These are phyloP conservation scores for Phymastichus coffea DNA, from an alignment of 1,140 invertebrate genomes.

Conservation along the genomic window DNA sequence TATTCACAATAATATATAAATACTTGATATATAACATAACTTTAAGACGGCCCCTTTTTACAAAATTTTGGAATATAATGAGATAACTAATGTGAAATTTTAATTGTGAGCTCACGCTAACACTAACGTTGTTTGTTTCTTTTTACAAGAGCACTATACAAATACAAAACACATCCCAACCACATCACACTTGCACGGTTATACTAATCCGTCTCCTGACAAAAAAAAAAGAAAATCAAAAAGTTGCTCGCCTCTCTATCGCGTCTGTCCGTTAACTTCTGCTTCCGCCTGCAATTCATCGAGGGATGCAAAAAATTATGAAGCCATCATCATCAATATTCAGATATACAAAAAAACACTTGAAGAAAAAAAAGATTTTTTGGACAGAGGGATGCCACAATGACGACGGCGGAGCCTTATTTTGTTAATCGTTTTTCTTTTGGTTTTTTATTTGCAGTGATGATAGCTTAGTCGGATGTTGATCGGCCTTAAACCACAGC, in stretches of 20 bases:
- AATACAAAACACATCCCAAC: conserved; percentile 14
- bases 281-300: conserved; percentile 9
- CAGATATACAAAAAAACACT: no score
- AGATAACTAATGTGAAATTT: background rate
- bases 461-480: conserved; percentile 53
- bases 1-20: no score
- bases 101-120: no score
- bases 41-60: no score
- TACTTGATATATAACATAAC: no score
- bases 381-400: background rate
- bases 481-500: no score
- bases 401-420: background rate
- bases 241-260: background rate
- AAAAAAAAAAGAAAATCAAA: background rate
- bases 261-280: background rate
- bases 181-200: conserved; percentile 10
- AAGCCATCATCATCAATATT: background rate
- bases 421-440: conserved; percentile 32
- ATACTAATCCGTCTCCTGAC: background rate
- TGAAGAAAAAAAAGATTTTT: no score
- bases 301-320: background rate
- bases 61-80: no score
- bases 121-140: conserved; percentile 13
- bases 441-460: conserved; percentile 51
- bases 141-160: conserved; percentile 18